phyloP scores from a whole-genome alignment of 2,797 vertebrate species.

The Allobates femoralis region DNA sequence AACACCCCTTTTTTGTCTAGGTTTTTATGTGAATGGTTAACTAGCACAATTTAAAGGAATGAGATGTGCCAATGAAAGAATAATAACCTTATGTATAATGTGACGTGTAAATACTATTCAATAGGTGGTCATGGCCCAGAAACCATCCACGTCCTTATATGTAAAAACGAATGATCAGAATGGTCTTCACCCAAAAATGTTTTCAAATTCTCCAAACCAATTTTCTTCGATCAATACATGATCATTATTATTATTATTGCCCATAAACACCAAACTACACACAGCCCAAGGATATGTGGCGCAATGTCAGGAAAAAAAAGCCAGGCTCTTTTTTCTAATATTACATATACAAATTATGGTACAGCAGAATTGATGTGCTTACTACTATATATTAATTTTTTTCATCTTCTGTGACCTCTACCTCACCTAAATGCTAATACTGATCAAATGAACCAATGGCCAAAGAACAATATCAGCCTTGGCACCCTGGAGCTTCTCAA shows the following conservation, averaged over 20 bases:
- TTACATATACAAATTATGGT: background rate
- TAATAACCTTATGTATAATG: background rate
- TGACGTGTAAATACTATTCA: background rate
- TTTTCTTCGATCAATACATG: background rate
- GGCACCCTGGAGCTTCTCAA: background rate
- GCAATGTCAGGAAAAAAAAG: background rate
- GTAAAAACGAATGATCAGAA: background rate
- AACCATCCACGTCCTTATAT: background rate
- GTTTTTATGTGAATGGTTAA: constrained; percentile 8
- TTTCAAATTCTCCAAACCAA: background rate
- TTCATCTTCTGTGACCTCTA: background rate
- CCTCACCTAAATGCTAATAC: background rate
- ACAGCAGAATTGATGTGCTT: background rate
- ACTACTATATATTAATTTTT: background rate
- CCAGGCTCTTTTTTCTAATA: background rate
- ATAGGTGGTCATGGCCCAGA: background rate
- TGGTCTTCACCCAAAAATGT: background rate
- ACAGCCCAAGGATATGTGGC: background rate
- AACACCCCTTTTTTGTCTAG: constrained; percentile 19
- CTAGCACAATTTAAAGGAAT: constrained; percentile 3
- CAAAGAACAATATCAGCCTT: background rate
- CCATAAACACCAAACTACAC: background rate
- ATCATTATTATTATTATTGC: too few relatives aligned
- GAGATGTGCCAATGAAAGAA: background rate
- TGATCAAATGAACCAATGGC: background rate